A percentile compares a stretch with the other conserved stretches of the same genome.
These are phyloP conservation scores for Myotis myotis DNA, from an alignment of 2,797 vertebrate species.

Conservation along the genomic window DNA sequence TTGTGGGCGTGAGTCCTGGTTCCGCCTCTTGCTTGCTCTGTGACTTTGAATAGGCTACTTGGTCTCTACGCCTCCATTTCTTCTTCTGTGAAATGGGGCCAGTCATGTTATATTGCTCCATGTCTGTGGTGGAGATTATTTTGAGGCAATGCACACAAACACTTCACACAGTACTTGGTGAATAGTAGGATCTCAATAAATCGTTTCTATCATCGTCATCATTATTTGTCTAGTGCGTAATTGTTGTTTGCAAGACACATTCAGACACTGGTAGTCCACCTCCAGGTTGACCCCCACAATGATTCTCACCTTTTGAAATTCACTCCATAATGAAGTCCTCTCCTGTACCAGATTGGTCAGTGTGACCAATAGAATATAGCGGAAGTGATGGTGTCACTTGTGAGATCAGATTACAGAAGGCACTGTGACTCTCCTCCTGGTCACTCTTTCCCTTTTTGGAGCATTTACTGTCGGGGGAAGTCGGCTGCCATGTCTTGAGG, in stretches of 20 bases:
- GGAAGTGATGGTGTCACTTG: background rate
- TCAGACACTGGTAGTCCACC: background rate
- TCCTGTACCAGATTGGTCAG: background rate
- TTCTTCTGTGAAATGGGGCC: background rate
- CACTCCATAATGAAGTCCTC: background rate
- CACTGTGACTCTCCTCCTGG: background rate
- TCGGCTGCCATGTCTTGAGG: background rate
- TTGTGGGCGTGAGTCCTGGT: background rate
- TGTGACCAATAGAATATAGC: background rate
- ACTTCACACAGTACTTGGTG: fast-evolving
- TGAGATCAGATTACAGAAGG: background rate
- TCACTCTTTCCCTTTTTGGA: background rate
- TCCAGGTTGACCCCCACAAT: background rate
- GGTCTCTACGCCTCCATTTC: background rate
- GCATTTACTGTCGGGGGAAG: no score
- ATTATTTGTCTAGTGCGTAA: fast-evolving
- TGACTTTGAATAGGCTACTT: background rate
- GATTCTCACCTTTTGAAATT: background rate
- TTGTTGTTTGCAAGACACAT: background rate
- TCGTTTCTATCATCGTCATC: background rate
- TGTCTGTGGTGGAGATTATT: fast-evolving
- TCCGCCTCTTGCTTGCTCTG: background rate
- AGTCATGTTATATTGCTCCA: fast-evolving
- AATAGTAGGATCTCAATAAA: fast-evolving
- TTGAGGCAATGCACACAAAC: fast-evolving